These are phyloP conservation scores for Brachionus sp. DNA, from an alignment of 1,140 invertebrate genomes.

Conservation along the genomic window DNA sequence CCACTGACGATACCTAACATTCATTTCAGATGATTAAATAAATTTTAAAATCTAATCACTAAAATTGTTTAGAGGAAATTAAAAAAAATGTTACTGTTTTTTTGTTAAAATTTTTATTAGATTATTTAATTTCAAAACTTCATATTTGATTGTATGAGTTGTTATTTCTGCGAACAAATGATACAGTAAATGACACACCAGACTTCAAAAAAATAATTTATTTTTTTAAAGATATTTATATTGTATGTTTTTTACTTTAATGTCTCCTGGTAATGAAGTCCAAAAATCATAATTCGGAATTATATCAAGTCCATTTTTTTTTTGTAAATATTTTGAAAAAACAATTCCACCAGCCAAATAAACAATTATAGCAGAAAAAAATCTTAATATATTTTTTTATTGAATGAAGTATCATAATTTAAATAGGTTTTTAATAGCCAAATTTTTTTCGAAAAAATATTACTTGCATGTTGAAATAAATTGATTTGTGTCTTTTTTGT, in stretches of 20 bases:
- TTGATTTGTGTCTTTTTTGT: too few relatives aligned
- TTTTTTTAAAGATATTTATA: background rate
- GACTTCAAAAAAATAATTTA: background rate
- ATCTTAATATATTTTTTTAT: background rate
- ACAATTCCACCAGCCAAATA: background rate
- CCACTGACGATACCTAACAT: too few relatives aligned
- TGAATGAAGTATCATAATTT: background rate
- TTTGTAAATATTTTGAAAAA: background rate
- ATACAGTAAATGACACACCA: background rate
- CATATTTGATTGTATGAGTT: too few relatives aligned
- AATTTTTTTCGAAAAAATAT: background rate
- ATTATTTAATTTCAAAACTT: too few relatives aligned
- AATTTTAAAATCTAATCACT: too few relatives aligned
- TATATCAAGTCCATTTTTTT: background rate
- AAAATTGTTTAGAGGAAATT: too few relatives aligned
- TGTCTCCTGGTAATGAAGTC: background rate
- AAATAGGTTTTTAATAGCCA: background rate
- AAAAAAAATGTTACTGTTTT: too few relatives aligned
- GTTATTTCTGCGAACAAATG: background rate
- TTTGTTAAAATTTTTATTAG: too few relatives aligned
- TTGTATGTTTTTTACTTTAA: background rate
- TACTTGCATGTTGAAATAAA: too few relatives aligned
- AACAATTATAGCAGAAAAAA: background rate
- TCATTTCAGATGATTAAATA: too few relatives aligned
- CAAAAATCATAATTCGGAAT: slow-evolving; percentile 2